Evolutionary conservation across 2,113 vertebrate species (phyloP).

Genomic region (Nannospalax galili): DNA sequence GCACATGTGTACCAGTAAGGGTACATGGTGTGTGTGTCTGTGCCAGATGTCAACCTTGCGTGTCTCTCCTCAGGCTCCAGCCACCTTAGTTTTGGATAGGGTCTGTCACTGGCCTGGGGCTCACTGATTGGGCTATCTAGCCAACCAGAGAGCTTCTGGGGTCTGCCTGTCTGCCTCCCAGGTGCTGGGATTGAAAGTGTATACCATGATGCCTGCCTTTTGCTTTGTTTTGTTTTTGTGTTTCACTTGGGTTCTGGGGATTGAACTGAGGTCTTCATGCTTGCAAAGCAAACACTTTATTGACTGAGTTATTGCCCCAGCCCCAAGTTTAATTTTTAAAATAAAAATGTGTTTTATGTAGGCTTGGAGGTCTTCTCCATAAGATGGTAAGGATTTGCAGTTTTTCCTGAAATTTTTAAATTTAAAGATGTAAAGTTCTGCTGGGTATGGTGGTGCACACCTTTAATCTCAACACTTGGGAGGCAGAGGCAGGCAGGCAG

Average conservation of each 20-base stretch:
- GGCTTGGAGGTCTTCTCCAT: background rate
- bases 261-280: background rate
- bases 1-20: too few species aligned
- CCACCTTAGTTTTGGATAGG: background rate
- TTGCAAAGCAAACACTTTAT: background rate
- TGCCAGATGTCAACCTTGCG: background rate
- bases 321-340: background rate
- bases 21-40: background rate
- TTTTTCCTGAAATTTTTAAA: slow-evolving; percentile 50
- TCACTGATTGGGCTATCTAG: background rate
- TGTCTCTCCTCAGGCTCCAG: background rate
- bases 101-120: background rate
- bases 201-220: background rate
- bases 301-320: background rate
- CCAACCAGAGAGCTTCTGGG: too few species aligned
- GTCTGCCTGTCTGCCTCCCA: background rate
- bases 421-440: background rate
- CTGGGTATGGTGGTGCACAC: too few species aligned
- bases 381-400: slow-evolving; percentile 23
- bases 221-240: background rate
- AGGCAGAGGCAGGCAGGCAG: too few species aligned
- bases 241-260: background rate
- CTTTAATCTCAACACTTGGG: too few species aligned
- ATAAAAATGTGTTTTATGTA: background rate
- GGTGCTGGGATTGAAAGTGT: background rate